Evolutionary conservation across 2,888 invertebrate genomes (phyloP).

Genomic region (Ernsta delagoae): DNA sequence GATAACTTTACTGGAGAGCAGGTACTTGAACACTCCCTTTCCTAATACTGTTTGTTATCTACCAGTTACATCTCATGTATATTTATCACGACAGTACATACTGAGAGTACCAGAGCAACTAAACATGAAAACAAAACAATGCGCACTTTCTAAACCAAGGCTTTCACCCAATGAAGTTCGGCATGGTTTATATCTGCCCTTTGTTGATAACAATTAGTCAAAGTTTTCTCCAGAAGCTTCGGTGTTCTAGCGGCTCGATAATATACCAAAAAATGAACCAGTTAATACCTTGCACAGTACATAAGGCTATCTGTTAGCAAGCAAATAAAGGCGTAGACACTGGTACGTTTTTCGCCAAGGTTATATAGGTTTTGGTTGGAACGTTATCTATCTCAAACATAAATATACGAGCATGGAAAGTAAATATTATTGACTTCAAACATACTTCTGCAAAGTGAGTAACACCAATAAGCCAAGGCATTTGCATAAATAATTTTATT

Average conservation of each 20-base stretch:
- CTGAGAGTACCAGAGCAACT: conserved; percentile 37
- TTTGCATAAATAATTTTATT: conserved; percentile 2
- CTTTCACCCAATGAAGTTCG: conserved; percentile 71
- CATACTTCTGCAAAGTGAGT: not conserved
- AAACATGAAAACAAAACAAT: conserved; percentile 70
- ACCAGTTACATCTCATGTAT: conserved; percentile 23
- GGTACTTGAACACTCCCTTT: not conserved
- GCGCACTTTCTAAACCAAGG: conserved; percentile 72
- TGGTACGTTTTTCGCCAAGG: conserved; percentile 60
- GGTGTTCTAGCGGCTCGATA: not conserved
- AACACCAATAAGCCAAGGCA: not conserved
- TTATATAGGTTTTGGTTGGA: conserved; percentile 51
- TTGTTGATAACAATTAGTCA: conserved; percentile 62
- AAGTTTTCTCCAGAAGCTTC: not conserved
- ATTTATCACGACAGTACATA: conserved; percentile 14
- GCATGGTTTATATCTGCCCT: conserved; percentile 63
- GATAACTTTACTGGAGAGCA: not conserved
- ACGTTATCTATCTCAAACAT: conserved; percentile 56
- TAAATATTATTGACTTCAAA: conserved; percentile 7
- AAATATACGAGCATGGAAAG: conserved; percentile 38
- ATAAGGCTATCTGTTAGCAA: conserved; percentile 34
- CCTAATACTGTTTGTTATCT: conserved; percentile 41
- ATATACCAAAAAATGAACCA: not conserved
- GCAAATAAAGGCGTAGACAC: conserved; percentile 66
- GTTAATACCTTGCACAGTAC: not conserved